Base-by-base conservation (phyloP, 2,888 invertebrate species). In the Galeopsomyia nigrocyanea region DNA sequence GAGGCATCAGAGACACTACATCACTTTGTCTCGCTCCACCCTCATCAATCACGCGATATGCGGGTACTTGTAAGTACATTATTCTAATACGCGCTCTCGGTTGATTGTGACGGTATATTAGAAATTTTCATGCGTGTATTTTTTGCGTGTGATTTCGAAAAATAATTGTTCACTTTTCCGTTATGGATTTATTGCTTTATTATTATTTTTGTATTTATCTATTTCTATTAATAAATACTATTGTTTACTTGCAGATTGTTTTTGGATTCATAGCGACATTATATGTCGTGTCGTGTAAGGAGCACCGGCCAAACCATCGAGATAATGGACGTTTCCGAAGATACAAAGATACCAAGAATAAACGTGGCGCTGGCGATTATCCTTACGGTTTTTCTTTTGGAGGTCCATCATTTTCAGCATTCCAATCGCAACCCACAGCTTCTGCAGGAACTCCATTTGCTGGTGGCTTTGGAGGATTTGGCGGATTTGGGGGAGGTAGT, bases 321-420 rank as follows among this genome's bases (percentile, higher is more conserved):
- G 53, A 65, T n/a, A 73, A 62, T 31, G 22, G 75, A 60, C 73
- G 76, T 14, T 70, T 70, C 14, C 76, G 80, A 49, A 75, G 74
- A 53, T 75, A 76, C 39, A 80, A 79, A 31, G 74, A 78, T n/a
- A 73, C 71, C 0, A 83, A 85, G 71, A 84, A 82, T 63, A 86
- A 86, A 75, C 81, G 86, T 16, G 86, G 86, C 1, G 75, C 81
- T 19, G 75, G 67, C 5, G 85, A 86, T 26, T 80, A 80, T 63
- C 75, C 79, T 62, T 58, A 68, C 9, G 61, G 65, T n/a, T 55
- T 69, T 21, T 9, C 64, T n/a, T 76, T 60, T 49, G 68, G 68
- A 16, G 64, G 67, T 21, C 21, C 68, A 51, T 57, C 74, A 9
- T 64, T 65, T 26, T 56, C 26, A n/a, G 39, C 61, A 39, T 65